Base-by-base conservation (phyloP, 2,888 invertebrate genomes). In the Drymonia ruficornis region DNA sequence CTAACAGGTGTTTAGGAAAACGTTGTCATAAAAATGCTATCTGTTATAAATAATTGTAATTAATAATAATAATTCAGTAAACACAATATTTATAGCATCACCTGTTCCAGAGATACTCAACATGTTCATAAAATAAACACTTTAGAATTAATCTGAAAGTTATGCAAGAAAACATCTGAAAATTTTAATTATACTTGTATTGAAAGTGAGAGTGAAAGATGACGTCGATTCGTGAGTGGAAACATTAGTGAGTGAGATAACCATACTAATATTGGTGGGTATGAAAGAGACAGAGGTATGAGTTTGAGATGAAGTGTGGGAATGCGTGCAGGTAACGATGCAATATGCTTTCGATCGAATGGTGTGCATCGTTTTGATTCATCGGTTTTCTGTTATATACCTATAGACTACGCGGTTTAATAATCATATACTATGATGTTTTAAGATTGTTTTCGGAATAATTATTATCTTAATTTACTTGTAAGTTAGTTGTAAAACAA, bases 171-270 rank as follows among this genome's bases (percentile, higher is more conserved):
- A 43, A 45, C 44, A 63, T 88, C 82, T 86, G 56, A 46, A 34
- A 59, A 54, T 76, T 77, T 76, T 53, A 12, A 50, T 34, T 84
- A 55, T 83, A 77, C 87, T 74, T 29, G 47, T 59, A 81, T 79
- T 65, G 90, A 91, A 84, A 91, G 91, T 89, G 90, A 91, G 91
- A 91, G 91, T 91, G 86, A 89, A 89, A 85, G 85, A 88, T 91
- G 90, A 91, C 90, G 89, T 89, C 75, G 81, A 78, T 48, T 57
- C 53, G 69, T 70, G 70, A 81, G 83, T 82, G 76, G 79, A 80
- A 82, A 28, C 28, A n/a, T 61, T 55, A 53, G 65, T 67, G 72
- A 78, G 63, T 59, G 74, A 73, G 70, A 67, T 28, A 55, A 52
- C 43, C 28, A 69, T 51, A 66, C 38, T 49, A 56, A 61, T 42